Percentiles rank a stretch among this genome's conserved stretches.
These are phyloP conservation scores for Lasiurus borealis DNA, from an alignment of 2,113 vertebrate species.

Conservation along the genomic window DNA sequence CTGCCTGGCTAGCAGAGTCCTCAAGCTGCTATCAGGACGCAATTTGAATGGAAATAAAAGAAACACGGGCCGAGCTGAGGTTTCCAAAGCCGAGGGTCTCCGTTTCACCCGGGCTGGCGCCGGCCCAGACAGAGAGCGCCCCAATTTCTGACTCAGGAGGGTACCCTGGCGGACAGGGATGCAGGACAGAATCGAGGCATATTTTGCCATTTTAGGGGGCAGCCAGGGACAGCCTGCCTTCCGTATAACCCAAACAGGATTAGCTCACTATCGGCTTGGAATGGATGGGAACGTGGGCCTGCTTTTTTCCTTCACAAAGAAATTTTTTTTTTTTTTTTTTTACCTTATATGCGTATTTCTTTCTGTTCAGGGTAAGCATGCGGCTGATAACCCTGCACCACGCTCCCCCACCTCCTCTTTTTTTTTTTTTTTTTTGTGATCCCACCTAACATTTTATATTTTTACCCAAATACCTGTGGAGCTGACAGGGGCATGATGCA, in stretches of 20 bases:
- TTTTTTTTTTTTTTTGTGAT: constrained; percentile 66
- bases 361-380: constrained; percentile 48
- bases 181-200: neutral
- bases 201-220: neutral
- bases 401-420: too few species aligned
- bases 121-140: neutral
- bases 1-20: constrained; percentile 85
- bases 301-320: constrained; percentile 63
- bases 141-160: neutral
- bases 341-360: neutral
- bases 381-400: constrained; percentile 48
- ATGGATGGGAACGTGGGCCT: neutral
- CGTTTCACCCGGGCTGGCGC: neutral
- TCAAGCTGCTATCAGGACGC: constrained; percentile 78
- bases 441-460: constrained; percentile 83
- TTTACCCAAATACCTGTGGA: constrained; percentile 89
- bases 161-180: too few species aligned
- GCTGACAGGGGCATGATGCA: constrained; percentile 89
- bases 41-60: constrained; percentile 79
- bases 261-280: constrained; percentile 47
- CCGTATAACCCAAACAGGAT: neutral
- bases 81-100: constrained; percentile 36
- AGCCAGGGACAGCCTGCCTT: neutral
- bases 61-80: constrained; percentile 75
- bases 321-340: constrained; percentile 55